Base-by-base conservation (phyloP, 2,113 vertebrate species). In the Holacanthus passer region DNA sequence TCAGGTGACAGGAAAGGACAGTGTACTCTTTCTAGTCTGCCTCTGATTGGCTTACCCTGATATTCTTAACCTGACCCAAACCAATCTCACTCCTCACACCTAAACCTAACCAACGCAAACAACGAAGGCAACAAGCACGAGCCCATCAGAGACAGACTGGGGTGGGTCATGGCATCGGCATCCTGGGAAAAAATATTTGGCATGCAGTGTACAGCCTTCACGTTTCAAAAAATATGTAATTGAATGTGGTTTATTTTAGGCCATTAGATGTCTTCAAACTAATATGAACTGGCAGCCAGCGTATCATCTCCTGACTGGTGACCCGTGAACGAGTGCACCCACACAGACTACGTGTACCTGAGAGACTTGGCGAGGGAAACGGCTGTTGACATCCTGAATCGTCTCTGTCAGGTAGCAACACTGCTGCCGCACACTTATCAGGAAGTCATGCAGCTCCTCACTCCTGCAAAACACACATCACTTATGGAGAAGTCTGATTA, bases 381-480 rank as follows among this genome's bases (percentile, higher is more conserved):
- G 95, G 19, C 90, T 86, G 87, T 95, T 93, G 78, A 96, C 73
- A 27, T 96, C 96, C 87, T 97, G 96, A 67, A 98, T 90, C 1
- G 88, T 90, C 86, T 96, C 79, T 0, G 93, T 97, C 90, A 99
- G 92, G 78, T 96, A 96, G 85, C 74, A 91, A 89, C 97, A 98
- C 43, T 98, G 96, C 41, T 95, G 96, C 77, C 91, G 95, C 87
- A 99, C 67, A 77, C 96, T 96, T 78, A 97, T 88, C 85, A 99
- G 95, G 90, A 97, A 97, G 77, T 84, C 95, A 35, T 95, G 93
- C 66, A 98, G 94, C 67, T 98, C 97, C 87, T 98, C 97, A 84
- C 89, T 95, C 89, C 97, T 98, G 91, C 43, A 94, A 89, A 83
- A 73, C 12, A 73, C 0, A 2, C 16, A 20, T 12, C 58, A 24